Base-by-base conservation (phyloP, 2,888 invertebrate genomes). In the Ochropleura leucogaster region DNA sequence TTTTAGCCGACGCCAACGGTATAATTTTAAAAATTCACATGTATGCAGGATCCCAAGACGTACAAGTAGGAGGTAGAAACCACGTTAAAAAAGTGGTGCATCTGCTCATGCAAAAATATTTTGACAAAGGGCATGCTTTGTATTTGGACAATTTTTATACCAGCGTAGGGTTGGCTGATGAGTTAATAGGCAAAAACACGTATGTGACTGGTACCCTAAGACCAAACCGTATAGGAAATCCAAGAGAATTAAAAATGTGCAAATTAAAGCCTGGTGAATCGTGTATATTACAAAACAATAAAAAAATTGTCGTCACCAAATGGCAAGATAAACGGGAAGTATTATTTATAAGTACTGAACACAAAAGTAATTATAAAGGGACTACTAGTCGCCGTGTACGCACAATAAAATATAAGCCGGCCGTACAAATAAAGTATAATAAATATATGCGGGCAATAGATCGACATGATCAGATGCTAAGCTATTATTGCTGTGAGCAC, bases 381-480 rank as follows among this genome's bases (percentile, higher is more conserved):
- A 84, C 83, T 83, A 83, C 82, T 68, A 86, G 82, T 84, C 83
- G 80, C 81, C 85, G 86, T 75, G 79, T 82, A 74, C 84, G 82
- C 68, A 85, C 79, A 65, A 64, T 85, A 66, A 85, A 85, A 86
- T 86, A 80, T 82, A 86, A 85, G 70, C 83, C 82, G 47, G 79
- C 76, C 49, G 84, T 82, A 73, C 83, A 84, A 77, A 68, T 72
- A 55, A 73, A 70, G 44, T 84, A 82, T 74, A 84, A 84, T 77
- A 84, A 85, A 80, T 82, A 82, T 74, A 84, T 85, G 79, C 79
- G 84, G 64, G 72, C 84, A 79, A 78, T 84, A 68, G 82, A 85
- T 68, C 70, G 74, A 74, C 74, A 74, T 67, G 78, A 79, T 51
- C 83, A 83, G 67, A 71, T 83, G 71, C 65, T 81, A 67, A 79